Base-by-base conservation (phyloP, 2,888 invertebrate species). In the Polymixis flavicincta region DNA sequence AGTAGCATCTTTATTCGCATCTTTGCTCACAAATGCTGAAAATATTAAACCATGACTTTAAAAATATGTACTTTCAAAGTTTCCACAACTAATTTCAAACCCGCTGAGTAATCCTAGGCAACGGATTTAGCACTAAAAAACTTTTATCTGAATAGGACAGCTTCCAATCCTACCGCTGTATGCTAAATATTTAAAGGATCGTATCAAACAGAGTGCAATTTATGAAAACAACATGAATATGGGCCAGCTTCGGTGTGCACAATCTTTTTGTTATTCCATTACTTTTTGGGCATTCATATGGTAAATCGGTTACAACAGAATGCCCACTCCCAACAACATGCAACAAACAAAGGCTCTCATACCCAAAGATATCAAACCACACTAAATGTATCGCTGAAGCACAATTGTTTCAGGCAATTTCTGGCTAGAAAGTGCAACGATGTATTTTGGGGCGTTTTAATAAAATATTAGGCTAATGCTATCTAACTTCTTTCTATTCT, bases 181-280 rank as follows among this genome's bases (percentile, higher is more conserved):
- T 84, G 74, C 79, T 89, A 81, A 90, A 89, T 89, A 89, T 90
- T 88, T 83, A 89, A 89, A 86, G 79, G 82, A 80, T 78, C 80
- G 82, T 87, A 89, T 90, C 85, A 90, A 89, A 86, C 83, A 80
- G 86, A 92, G 92, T 92, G 91, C 91, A 91, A 89, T 92, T 88
- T 90, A 90, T 89, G 88, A 89, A 91, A 90, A 89, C 86, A 86
- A 82, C 83, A 82, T 73, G 82, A 71, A 81, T 65, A 72, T 78
- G 67, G 67, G 63, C 54, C 69, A 60, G 74, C 78, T 69, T 70
- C 76, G 54, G 73, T 78, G 81, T 78, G 80, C 78, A 76, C 75
- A 79, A 83, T 85, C 84, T 88, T 88, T 91, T 90, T 89, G 87
- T 89, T 91, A 91, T 90, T 91, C 88, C 87, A 89, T 89, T 89